Conservation (phyloP, 2,113 vertebrate species). For the Haemorhous mexicanus region DNA sequence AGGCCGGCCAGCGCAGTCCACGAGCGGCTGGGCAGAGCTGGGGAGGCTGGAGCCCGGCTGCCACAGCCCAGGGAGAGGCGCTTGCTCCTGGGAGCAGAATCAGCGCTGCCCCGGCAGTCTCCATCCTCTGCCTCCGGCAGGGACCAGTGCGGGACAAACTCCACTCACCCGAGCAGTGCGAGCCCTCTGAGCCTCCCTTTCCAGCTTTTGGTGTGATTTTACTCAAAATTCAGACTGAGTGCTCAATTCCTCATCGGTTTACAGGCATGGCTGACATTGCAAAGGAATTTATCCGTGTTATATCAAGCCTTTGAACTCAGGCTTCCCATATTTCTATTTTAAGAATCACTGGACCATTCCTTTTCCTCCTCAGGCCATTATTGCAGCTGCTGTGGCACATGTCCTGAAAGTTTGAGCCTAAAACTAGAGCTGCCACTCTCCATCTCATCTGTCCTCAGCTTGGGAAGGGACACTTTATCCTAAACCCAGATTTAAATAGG, state of each 20-base stretch:
- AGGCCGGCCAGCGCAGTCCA: fast-evolving
- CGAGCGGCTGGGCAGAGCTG: not conserved
- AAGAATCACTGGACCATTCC: not conserved
- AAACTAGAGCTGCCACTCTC: not conserved
- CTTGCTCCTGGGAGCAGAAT: not conserved
- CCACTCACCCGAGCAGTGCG: fast-evolving
- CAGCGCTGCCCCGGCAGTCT: not conserved
- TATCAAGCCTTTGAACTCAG: not conserved
- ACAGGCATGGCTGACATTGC: not conserved
- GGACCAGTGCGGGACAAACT: fast-evolving
- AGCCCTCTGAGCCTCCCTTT: not conserved
- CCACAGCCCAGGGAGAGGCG: fast-evolving
- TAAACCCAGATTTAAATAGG: not conserved
- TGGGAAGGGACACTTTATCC: not conserved
- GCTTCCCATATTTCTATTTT: not conserved
- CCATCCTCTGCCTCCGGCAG: fast-evolving
- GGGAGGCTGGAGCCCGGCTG: not conserved
- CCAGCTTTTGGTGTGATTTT: fast-evolving
- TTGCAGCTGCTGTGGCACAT: constrained; percentile 25
- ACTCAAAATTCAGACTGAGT: fast-evolving
- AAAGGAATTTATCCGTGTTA: fast-evolving
- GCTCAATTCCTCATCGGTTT: not conserved
- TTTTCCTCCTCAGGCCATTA: not conserved
- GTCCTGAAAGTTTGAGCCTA: not conserved
- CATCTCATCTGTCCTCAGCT: not conserved